Evolutionary conservation across 2,797 vertebrate genomes (phyloP).

Genomic region (Champsocephalus esox): DNA sequence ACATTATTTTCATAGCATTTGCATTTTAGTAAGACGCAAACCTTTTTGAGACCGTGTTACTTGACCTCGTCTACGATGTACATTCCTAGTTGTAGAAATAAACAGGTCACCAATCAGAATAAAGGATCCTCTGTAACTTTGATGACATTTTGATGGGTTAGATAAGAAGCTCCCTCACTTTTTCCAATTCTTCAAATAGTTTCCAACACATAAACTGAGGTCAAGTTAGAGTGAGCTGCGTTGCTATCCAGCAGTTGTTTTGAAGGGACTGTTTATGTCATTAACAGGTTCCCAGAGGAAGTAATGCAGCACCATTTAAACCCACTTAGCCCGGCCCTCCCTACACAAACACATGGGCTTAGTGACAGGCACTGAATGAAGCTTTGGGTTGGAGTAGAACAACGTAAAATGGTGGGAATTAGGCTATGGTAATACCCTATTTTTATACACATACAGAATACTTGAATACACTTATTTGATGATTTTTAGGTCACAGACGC

Average conservation of each 20-base stretch:
- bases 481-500: no score
- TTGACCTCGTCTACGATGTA: constrained; percentile 30
- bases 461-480: background rate
- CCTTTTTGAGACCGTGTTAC: constrained; percentile 42
- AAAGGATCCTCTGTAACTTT: constrained; percentile 25
- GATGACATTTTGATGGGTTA: constrained; percentile 6
- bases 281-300: constrained; percentile 80
- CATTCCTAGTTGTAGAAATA: constrained; percentile 29
- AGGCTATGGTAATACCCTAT: background rate
- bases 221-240: constrained; percentile 47
- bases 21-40: constrained; percentile 72
- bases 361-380: constrained; percentile 31
- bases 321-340: constrained; percentile 74
- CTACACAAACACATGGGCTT: constrained; percentile 65
- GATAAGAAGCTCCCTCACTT: constrained; percentile 27
- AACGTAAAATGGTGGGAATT: constrained; percentile 7
- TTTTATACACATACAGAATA: constrained; percentile 6
- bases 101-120: constrained; percentile 25
- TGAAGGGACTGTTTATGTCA: constrained; percentile 69
- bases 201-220: constrained; percentile 43
- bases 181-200: constrained; percentile 45
- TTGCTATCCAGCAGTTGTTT: constrained; percentile 60
- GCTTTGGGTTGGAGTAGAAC: constrained; percentile 14
- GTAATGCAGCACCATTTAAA: constrained; percentile 76
- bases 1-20: constrained; percentile 82